phyloP scores from a whole-genome alignment of 1,140 invertebrate species.

The Drosophila micromelanica region DNA sequence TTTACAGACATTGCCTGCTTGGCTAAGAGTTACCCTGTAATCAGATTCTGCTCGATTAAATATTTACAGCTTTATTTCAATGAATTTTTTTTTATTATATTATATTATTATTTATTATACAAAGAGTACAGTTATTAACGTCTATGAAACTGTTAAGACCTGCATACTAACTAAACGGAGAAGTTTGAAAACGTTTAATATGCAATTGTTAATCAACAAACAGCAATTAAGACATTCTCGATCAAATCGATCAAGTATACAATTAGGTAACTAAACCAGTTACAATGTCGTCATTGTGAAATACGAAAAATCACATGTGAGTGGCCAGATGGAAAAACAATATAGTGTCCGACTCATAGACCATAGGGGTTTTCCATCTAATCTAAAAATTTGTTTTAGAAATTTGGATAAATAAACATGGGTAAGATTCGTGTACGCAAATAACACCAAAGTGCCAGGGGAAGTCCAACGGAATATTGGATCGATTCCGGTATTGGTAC shows the following conservation, averaged over 20 bases:
- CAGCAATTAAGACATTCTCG: slow-evolving; percentile 18
- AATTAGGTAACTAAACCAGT: slow-evolving; percentile 39
- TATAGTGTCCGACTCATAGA: neutral
- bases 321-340: slow-evolving; percentile 1
- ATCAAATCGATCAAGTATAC: slow-evolving; percentile 23
- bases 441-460: slow-evolving; percentile 26
- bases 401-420: slow-evolving; percentile 18
- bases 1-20: neutral
- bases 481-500: neutral
- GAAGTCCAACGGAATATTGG: slow-evolving; percentile 31
- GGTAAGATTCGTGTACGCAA: slow-evolving; percentile 15
- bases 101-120: neutral
- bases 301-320: slow-evolving; percentile 8
- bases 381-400: neutral
- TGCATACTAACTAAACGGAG: neutral
- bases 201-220: slow-evolving; percentile 50
- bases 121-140: neutral
- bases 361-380: slow-evolving; percentile 29
- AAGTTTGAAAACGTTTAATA: slow-evolving; percentile 20
- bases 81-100: neutral
- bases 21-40: neutral
- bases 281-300: slow-evolving; percentile 57
- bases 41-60: neutral
- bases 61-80: neutral
- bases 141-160: neutral